Conservation (phyloP, 2,797 vertebrate genomes). For the Eulemur coronatus region DNA sequence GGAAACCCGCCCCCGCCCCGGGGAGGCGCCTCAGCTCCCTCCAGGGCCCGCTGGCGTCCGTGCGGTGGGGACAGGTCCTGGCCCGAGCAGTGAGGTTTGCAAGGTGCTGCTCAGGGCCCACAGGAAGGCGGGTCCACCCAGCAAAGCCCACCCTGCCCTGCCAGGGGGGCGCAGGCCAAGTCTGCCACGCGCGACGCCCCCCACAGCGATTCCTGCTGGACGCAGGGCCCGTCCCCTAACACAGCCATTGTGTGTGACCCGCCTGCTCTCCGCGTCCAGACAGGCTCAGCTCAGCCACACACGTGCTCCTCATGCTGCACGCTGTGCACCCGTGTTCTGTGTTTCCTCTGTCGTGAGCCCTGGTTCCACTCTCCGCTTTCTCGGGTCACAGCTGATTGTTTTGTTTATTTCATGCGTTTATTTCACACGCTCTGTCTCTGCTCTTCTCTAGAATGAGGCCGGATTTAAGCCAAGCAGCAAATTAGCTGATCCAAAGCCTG, state of each 20-base stretch:
- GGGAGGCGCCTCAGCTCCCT: background rate
- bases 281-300: rapidly evolving
- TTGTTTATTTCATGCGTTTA: background rate
- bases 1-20: rapidly evolving
- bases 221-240: background rate
- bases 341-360: background rate
- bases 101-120: too few relatives aligned
- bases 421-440: rapidly evolving
- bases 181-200: too few relatives aligned
- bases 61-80: too few relatives aligned
- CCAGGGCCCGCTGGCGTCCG: too few relatives aligned
- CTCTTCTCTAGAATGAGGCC: background rate
- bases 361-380: background rate
- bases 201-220: too few relatives aligned
- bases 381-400: background rate
- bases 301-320: rapidly evolving
- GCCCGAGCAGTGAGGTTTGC: too few relatives aligned
- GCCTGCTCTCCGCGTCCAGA: background rate
- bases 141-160: too few relatives aligned
- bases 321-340: rapidly evolving
- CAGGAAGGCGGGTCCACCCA: too few relatives aligned
- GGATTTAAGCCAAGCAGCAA: background rate
- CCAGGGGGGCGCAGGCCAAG: rapidly evolving
- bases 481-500: background rate
- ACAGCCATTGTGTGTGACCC: rapidly evolving